phyloP scores from a whole-genome alignment of 2,797 vertebrate species.

The Sus cebifrons region DNA sequence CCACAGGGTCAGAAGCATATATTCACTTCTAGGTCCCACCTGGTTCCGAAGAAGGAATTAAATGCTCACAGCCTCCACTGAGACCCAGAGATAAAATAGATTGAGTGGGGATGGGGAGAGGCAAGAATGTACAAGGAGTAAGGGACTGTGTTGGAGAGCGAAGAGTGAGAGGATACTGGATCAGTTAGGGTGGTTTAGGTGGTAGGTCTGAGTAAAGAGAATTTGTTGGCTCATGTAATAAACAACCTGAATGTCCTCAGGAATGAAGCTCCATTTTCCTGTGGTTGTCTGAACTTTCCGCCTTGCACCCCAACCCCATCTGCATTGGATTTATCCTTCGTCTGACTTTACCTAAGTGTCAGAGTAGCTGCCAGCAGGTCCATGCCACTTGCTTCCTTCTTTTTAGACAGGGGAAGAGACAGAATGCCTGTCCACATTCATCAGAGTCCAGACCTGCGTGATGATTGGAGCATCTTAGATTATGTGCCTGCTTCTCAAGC shows the following conservation, averaged over 20 bases:
- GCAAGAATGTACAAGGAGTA: constrained; percentile 31
- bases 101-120: background rate
- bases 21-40: background rate
- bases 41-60: background rate
- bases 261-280: background rate
- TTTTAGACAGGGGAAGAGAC: background rate
- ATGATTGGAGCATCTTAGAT: background rate
- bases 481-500: background rate
- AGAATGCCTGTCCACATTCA: background rate
- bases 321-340: background rate
- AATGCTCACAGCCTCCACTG: background rate
- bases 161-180: background rate
- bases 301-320: background rate
- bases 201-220: background rate
- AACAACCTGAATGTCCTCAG: background rate
- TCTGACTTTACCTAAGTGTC: constrained; percentile 16
- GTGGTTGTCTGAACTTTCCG: constrained; percentile 1
- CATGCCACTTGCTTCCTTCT: background rate
- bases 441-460: constrained; percentile 18
- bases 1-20: background rate
- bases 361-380: background rate
- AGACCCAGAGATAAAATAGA: background rate
- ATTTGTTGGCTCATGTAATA: background rate
- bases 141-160: background rate
- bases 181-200: background rate